Base-by-base conservation (phyloP, 2,888 invertebrate species). In the Agrochola macilenta region DNA sequence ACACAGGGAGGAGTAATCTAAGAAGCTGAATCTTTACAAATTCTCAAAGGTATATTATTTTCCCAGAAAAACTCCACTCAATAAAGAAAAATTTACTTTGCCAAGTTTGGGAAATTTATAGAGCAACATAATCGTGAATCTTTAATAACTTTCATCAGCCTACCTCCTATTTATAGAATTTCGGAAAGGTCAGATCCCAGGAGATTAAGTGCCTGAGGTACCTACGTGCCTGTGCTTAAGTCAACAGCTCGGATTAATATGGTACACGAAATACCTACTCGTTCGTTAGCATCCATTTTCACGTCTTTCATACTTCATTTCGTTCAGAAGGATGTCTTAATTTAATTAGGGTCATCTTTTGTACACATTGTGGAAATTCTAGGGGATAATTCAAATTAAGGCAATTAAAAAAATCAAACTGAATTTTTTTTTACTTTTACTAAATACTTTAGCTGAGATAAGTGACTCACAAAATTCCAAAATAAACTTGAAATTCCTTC, bases 81-180 rank as follows among this genome's bases (percentile, higher is more conserved):
- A 35, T 71, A 54, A 52, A 70, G 52, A 57, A 70, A n/a, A 65
- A 57, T 69, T 69, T 14, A 58, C 12, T 57, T 66, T 23, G 30
- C n/a, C 7, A 63, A 60, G 52, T 63, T 70, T 35, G 11, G 57
- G 5, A 35, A 57, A 71, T 82, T 35, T 20, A 71, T 54, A 54
- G 35, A 54, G 17, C 61, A 35, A 58, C 30, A 39, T 78, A 30
- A 74, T 60, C 35, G 35, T 46, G 8, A 63, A 66, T 74, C 26
- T 61, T 61, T 14, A 70, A 66, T 30, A 66, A 52, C 23, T 69
- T 83, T 63, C 20, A 70, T 61, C 65, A 64, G 35, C 46, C 52
- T 46, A 39, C n/a, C 14, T 64, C 23, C 70, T 83, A 74, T 81
- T 68, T 73, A 63, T 74, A 81, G 60, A 63, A 23, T 70, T 70